Percentiles rank a stretch among this genome's conserved stretches.
Conservation (phyloP, 2,888 invertebrate genomes). For the Cremastinae sp. region DNA sequence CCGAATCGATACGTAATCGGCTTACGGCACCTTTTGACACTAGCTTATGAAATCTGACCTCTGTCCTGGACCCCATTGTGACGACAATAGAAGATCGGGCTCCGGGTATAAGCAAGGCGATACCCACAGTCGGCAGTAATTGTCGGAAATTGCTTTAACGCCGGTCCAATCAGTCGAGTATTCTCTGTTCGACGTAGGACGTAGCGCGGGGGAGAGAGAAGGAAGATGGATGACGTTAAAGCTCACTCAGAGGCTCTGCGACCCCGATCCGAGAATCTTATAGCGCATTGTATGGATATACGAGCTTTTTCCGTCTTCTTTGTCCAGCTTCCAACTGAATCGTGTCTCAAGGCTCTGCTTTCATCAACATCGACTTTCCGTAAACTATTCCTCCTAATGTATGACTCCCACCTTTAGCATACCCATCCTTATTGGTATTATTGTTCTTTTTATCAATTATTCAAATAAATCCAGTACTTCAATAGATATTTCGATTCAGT, state of each 20-base stretch:
- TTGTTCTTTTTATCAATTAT: conserved; percentile 10
- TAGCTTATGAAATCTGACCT: conserved; percentile 55
- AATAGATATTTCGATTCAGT: conserved; percentile 53
- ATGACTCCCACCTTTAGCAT: conserved; percentile 21
- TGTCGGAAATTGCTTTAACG: conserved; percentile 75
- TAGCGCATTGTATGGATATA: conserved; percentile 28
- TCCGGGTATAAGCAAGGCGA: conserved; percentile 51
- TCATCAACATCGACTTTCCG: conserved; percentile 49
- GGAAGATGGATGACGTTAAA: conserved; percentile 52
- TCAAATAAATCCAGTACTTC: conserved; percentile 12
- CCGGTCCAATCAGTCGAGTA: conserved; percentile 72
- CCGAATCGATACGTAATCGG: too few relatives aligned
- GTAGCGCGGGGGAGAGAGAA: conserved; percentile 38
- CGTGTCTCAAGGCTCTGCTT: conserved; percentile 22
- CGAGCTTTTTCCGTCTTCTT: conserved; percentile 58
- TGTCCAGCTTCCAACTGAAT: conserved; percentile 52
- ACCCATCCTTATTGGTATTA: conserved; percentile 28
- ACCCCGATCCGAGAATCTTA: conserved; percentile 40
- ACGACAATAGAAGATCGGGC: conserved; percentile 59
- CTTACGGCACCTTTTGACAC: conserved; percentile 10
- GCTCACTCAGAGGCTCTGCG: conserved; percentile 48
- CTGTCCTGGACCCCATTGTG: conserved; percentile 70
- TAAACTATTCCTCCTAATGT: conserved; percentile 23
- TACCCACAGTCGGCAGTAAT: conserved; percentile 72
- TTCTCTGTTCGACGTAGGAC: conserved; percentile 64